Conservation (phyloP, 2,888 invertebrate species). For the Argyresthia albistria region DNA sequence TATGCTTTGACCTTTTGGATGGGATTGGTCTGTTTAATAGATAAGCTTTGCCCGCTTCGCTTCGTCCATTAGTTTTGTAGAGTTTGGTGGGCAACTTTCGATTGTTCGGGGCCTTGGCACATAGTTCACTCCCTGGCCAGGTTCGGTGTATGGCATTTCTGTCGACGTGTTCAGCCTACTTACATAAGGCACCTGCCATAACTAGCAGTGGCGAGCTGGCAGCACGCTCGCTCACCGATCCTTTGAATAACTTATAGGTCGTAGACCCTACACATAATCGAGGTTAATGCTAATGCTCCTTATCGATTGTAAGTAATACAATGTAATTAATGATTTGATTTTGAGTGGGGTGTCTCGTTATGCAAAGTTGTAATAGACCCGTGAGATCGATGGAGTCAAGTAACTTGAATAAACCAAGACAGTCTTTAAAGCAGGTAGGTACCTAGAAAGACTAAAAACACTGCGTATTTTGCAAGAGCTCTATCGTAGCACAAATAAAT, state of each 20-base stretch:
- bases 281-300: conserved; percentile 6
- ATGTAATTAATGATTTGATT: conserved; percentile 5
- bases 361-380: too few relatives aligned
- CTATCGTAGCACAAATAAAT: conserved; percentile 35
- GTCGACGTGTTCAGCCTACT: conserved; percentile 33
- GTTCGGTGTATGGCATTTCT: conserved; percentile 35
- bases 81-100: conserved; percentile 31
- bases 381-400: too few relatives aligned
- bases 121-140: conserved; percentile 13
- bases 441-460: background rate
- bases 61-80: background rate
- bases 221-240: conserved; percentile 61
- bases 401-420: too few relatives aligned
- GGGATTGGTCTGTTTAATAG: background rate
- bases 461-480: background rate
- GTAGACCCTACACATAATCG: conserved; percentile 59
- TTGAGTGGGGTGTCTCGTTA: background rate
- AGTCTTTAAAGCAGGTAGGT: too few relatives aligned
- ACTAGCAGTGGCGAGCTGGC: conserved; percentile 26
- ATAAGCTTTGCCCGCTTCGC: too few relatives aligned
- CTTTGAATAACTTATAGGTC: conserved; percentile 70
- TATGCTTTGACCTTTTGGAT: conserved; percentile 24
- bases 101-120: conserved; percentile 56
- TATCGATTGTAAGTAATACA: background rate
- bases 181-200: conserved; percentile 72